Evolutionary conservation across 2,888 invertebrate species (phyloP).

Genomic region (Ceratothoa steindachneri): DNA sequence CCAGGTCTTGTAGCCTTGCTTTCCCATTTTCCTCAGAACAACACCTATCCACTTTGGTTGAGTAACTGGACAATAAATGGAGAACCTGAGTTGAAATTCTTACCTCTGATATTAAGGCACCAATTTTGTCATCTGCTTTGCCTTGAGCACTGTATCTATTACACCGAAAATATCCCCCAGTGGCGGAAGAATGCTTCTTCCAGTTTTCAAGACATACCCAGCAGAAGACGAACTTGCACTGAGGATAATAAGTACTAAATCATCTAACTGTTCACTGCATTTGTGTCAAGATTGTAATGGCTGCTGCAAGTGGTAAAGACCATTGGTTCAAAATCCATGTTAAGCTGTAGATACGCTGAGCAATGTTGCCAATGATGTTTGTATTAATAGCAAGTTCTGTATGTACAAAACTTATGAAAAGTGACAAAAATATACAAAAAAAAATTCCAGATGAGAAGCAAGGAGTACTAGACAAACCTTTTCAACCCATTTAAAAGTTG

Average conservation of each 20-base stretch:
- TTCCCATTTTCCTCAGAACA: no score
- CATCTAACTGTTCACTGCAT: no score
- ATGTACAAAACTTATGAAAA: no score
- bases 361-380: background rate
- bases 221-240: conserved; percentile 69
- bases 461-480: no score
- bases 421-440: no score
- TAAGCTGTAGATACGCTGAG: background rate
- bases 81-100: conserved; percentile 25
- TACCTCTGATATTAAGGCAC: conserved; percentile 59
- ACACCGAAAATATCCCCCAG: conserved; percentile 66
- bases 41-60: no score
- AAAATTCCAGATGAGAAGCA: no score
- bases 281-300: no score
- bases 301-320: no score
- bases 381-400: no score
- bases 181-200: conserved; percentile 66
- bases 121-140: conserved; percentile 62
- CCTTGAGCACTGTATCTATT: conserved; percentile 63
- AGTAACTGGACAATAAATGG: background rate
- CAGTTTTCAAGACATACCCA: conserved; percentile 69
- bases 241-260: conserved; percentile 51
- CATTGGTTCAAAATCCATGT: background rate
- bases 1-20: no score
- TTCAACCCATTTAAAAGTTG: no score